Base-by-base conservation (phyloP, 2,797 vertebrate species). In the Phrynocephalus guinanensis region DNA sequence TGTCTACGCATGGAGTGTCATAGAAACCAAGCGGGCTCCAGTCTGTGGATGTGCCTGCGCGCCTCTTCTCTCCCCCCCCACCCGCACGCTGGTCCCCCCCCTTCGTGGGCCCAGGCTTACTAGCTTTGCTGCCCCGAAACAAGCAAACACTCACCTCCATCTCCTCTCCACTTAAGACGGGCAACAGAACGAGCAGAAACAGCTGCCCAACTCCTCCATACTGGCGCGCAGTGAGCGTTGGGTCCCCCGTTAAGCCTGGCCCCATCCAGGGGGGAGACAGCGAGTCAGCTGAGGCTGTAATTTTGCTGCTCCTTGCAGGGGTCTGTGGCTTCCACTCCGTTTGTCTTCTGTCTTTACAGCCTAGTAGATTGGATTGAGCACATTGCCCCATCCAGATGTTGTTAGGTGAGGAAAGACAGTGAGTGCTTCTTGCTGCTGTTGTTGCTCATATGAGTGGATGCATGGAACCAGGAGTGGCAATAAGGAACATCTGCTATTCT, bases 311-410 rank as follows among this genome's bases (percentile, higher is more conserved):
- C 26, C 38, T 82, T 70, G 67, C 15, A 48, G 44, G 5, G 33
- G 6, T 13, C 80, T 70, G 8, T 73, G 71, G 50, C 50, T 80
- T 18, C 20, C 44, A 30, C 50, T 33, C 24, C 13, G 10, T 56
- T n/a, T 18, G 30, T 38, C 26, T 30, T 72, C 20, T 56, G 5
- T 26, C 52, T 5, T 0, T 22, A 44, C 18, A 48, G 1, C n/a
- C 30, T 81, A 30, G 52, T 73, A 60, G 71, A 50, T 60, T 84
- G 70, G 71, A 66, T 86, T 60, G 82, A 60, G 52, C 33, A 60
- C 68, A 44, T 2, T 13, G 18, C 28, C 6, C n/a, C 24, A 28
- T 24, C 20, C 28, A 48, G 52, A 82, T 28, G 1, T 18, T 28
- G 50, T 8, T 6, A 67, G 70, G 26, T 10, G 75, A 48, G 60